Evolutionary conservation across 1,140 invertebrate genomes (phyloP).

Genomic region (Colletes latitarsis): DNA sequence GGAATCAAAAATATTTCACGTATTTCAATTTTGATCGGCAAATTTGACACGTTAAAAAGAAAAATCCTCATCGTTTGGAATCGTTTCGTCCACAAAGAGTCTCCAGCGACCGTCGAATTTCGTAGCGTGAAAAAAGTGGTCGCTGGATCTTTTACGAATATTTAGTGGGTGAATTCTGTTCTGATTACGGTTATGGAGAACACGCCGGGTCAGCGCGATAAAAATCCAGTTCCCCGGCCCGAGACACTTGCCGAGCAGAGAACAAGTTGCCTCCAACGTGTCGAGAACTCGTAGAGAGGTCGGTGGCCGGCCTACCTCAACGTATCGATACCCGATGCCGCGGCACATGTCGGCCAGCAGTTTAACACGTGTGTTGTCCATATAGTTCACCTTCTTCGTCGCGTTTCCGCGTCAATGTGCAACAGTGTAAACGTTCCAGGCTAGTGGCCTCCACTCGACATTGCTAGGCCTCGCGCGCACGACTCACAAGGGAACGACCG

Average conservation of each 20-base stretch:
- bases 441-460: not conserved
- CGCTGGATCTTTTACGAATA: no score
- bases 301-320: constrained; percentile 57
- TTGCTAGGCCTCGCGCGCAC: not conserved
- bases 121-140: not conserved
- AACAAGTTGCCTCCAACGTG: not conserved
- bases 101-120: no score
- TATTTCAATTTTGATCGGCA: no score
- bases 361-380: constrained; percentile 45
- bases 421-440: constrained; percentile 10
- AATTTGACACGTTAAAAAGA: no score
- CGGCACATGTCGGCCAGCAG: constrained; percentile 39
- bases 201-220: not conserved
- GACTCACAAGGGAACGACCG: no score
- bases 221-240: constrained; percentile 1
- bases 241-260: not conserved
- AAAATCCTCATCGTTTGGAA: no score
- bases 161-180: not conserved
- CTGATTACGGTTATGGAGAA: not conserved
- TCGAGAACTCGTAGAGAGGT: constrained; percentile 30
- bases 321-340: constrained; percentile 48
- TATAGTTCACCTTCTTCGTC: constrained; percentile 32
- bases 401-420: constrained; percentile 35
- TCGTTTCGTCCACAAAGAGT: no score
- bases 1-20: no score